These are phyloP conservation scores for Chironomus riparius DNA, from an alignment of 2,888 invertebrate species.

Conservation along the genomic window DNA sequence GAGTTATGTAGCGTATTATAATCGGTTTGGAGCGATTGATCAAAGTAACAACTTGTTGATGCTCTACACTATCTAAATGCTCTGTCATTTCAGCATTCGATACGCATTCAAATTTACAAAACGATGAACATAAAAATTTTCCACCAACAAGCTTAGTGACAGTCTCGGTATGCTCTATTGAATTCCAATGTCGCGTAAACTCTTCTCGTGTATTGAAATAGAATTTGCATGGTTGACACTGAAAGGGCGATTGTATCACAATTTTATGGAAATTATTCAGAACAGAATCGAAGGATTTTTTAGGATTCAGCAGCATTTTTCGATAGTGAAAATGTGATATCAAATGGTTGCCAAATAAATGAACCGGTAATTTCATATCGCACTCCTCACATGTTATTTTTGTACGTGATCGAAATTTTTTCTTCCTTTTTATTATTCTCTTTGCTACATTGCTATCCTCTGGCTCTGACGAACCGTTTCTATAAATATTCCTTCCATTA, in stretches of 20 bases:
- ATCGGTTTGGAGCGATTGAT: conserved; percentile 76
- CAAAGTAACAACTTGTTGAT: conserved; percentile 62
- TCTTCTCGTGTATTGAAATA: conserved; percentile 68
- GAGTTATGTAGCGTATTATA: conserved; percentile 57
- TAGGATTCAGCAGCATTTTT: conserved; percentile 53
- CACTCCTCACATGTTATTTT: conserved; percentile 55
- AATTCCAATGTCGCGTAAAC: conserved; percentile 66
- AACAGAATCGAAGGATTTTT: conserved; percentile 53
- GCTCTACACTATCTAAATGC: conserved; percentile 57
- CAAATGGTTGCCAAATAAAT: conserved; percentile 72
- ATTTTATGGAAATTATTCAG: conserved; percentile 69
- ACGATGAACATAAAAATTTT: conserved; percentile 56
- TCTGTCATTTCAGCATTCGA: conserved; percentile 55
- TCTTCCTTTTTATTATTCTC: conserved; percentile 30
- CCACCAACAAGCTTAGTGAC: conserved; percentile 47
- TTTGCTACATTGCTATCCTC: conserved; percentile 29
- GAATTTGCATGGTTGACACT: conserved; percentile 75
- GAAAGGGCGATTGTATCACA: conserved; percentile 73
- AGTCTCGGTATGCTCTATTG: conserved; percentile 50
- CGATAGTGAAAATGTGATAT: conserved; percentile 79
- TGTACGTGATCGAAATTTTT: conserved; percentile 28
- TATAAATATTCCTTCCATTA: conserved; percentile 30
- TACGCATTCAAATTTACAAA: conserved; percentile 61
- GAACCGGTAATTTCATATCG: conserved; percentile 55
- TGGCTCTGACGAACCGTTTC: conserved; percentile 29